phyloP scores from a whole-genome alignment of 2,888 invertebrate species.

The Smittia sp. region DNA sequence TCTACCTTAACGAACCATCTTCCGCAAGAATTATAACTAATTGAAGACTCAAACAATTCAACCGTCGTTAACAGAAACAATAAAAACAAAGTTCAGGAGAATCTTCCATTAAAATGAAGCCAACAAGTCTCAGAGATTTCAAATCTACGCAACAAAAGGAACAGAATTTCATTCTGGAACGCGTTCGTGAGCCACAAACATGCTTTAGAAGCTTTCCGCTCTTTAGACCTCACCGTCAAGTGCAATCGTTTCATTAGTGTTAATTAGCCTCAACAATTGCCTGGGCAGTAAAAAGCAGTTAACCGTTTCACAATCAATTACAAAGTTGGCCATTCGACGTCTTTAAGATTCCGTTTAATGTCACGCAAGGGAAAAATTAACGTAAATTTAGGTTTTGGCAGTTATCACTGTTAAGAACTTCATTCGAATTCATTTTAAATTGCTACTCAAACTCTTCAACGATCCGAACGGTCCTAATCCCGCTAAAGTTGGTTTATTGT shows the following conservation, averaged over 20 bases:
- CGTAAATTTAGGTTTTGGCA: constrained; percentile 32
- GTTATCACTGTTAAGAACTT: constrained; percentile 35
- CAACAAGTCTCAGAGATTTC: too few species aligned
- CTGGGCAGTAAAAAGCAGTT: not conserved
- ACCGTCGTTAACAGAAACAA: too few species aligned
- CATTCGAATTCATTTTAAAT: constrained; percentile 11
- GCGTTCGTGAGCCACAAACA: not conserved
- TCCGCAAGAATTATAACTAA: not conserved
- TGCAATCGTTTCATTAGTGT: constrained; percentile 16
- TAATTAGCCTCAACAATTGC: constrained; percentile 4
- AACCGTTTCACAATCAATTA: not conserved
- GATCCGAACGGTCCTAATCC: not conserved
- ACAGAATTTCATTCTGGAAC: too few species aligned
- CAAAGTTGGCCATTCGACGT: not conserved
- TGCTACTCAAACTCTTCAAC: constrained; percentile 19
- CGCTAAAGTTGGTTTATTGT: constrained; percentile 20
- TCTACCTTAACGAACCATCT: not conserved
- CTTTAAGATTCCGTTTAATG: not conserved
- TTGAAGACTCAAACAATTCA: too few species aligned
- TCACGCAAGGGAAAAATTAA: constrained; percentile 13
- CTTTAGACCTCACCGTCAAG: constrained; percentile 4
- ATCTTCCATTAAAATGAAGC: too few species aligned
- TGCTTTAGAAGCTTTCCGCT: not conserved
- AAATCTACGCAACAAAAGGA: too few species aligned
- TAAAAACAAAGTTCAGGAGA: too few species aligned